These are phyloP conservation scores for Mesorhabditis spiculigera DNA, from an alignment of 2,888 invertebrate genomes.

Conservation along the genomic window DNA sequence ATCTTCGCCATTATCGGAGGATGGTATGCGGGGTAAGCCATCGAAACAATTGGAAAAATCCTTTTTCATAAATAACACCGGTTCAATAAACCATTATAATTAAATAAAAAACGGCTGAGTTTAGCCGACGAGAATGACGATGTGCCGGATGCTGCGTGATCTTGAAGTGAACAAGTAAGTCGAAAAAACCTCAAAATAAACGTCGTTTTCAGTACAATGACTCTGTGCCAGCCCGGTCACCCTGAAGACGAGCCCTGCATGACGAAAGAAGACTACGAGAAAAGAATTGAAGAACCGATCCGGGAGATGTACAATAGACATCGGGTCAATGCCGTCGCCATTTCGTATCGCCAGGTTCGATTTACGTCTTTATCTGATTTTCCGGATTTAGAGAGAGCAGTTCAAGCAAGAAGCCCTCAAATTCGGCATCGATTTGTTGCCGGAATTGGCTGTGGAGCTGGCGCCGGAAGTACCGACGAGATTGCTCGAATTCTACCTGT, in stretches of 20 bases:
- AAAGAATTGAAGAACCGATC: not conserved
- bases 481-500: not conserved
- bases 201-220: not conserved
- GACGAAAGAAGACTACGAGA: not conserved
- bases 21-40: not conserved
- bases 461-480: not conserved
- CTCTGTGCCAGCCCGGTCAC: not conserved
- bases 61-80: not conserved
- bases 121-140: not conserved
- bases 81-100: not conserved
- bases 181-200: not conserved
- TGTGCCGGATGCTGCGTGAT: not conserved
- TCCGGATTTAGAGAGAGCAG: not conserved
- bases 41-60: too few species aligned
- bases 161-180: slow-evolving; percentile 1
- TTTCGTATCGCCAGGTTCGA: not conserved
- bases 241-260: not conserved
- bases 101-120: not conserved
- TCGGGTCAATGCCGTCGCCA: not conserved
- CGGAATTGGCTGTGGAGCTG: not conserved
- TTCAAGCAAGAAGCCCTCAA: not conserved
- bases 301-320: slow-evolving; percentile 1
- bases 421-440: not conserved
- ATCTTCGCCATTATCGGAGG: not conserved
- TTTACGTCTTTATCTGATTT: not conserved